phyloP scores from a whole-genome alignment of 2,888 invertebrate genomes.

The Ichneumoninae sp. region DNA sequence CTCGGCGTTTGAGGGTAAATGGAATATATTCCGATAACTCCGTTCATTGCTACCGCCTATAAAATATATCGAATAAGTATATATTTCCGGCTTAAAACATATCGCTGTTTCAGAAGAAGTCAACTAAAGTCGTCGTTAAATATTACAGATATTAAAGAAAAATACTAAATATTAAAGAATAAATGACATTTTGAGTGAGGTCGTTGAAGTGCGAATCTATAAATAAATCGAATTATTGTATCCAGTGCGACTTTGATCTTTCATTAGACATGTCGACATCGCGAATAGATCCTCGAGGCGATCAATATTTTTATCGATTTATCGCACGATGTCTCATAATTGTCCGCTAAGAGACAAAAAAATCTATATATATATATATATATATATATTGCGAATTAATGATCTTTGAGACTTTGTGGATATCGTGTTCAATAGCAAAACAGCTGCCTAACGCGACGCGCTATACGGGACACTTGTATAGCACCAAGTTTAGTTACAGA shows the following conservation, averaged over 20 bases:
- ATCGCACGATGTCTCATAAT: background rate
- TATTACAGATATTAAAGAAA: conserved; percentile 28
- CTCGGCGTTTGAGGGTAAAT: conserved; percentile 1
- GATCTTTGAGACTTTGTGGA: conserved; percentile 29
- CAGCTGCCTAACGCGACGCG: conserved; percentile 36
- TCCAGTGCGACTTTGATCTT: conserved; percentile 3
- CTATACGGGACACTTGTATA: conserved; percentile 14
- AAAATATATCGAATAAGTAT: conserved; percentile 28
- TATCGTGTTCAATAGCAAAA: conserved; percentile 49
- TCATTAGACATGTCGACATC: conserved; percentile 22
- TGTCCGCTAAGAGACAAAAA: background rate
- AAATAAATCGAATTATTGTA: conserved; percentile 31
- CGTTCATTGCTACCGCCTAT: conserved; percentile 21
- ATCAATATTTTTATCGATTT: conserved; percentile 39
- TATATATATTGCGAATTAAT: conserved; percentile 23
- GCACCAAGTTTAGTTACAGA: conserved; percentile 18
- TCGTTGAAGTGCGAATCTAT: conserved; percentile 37
- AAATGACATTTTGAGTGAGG: conserved; percentile 33
- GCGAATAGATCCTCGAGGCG: conserved; percentile 31
- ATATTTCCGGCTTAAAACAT: conserved; percentile 55
- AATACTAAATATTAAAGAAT: background rate
- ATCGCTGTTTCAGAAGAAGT: conserved; percentile 51
- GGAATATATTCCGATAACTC: conserved; percentile 14
- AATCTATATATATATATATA: background rate
- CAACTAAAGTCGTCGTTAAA: conserved; percentile 34